Conservation (phyloP, 2,113 vertebrate genomes). For the Cyanoderma ruficeps region DNA sequence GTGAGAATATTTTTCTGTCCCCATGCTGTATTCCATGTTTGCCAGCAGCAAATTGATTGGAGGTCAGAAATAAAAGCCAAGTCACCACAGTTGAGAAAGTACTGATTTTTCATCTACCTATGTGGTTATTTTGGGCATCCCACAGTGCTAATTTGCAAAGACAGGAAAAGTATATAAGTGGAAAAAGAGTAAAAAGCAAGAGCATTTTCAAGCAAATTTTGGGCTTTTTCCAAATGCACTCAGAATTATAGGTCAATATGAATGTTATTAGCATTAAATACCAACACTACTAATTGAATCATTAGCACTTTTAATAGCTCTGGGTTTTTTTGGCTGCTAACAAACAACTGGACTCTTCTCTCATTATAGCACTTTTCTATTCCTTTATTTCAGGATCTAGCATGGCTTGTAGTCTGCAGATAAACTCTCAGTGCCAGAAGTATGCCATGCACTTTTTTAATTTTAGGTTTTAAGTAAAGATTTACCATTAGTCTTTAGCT, state of each 20-base stretch:
- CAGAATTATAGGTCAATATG: not conserved
- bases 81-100: not conserved
- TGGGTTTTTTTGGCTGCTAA: not conserved
- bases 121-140: not conserved
- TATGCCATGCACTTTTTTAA: not conserved
- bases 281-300: not conserved
- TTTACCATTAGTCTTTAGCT: not conserved
- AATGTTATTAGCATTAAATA: not conserved
- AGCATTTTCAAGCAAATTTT: not conserved
- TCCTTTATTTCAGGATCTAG: not conserved
- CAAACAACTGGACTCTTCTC: not conserved
- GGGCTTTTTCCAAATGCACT: not conserved
- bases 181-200: not conserved
- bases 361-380: not conserved
- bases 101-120: not conserved
- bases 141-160: not conserved
- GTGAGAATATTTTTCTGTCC: not conserved
- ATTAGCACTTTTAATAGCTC: not conserved
- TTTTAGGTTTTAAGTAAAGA: not conserved
- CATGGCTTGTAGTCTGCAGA: not conserved
- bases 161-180: not conserved
- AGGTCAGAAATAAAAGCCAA: not conserved
- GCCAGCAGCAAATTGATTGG: not conserved
- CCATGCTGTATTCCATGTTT: not conserved
- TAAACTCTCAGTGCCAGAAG: not conserved